Percentiles rank a stretch among this genome's conserved stretches.
phyloP scores from a whole-genome alignment of 2,797 vertebrate species.

The Tarsius wallacei region DNA sequence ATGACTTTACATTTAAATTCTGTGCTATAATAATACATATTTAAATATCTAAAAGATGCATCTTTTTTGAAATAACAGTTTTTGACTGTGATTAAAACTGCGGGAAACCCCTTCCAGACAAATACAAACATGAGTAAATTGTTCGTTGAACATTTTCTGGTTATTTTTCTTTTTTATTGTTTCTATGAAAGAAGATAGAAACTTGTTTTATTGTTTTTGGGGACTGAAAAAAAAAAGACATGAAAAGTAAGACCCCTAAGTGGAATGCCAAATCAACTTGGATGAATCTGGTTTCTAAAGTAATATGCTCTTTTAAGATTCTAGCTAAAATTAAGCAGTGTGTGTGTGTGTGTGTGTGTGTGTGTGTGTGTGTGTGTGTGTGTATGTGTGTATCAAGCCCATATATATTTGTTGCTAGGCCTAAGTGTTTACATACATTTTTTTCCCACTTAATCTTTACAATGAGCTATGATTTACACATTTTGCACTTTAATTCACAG shows the following conservation, averaged over 20 bases:
- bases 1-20: constrained; percentile 40
- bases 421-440: neutral
- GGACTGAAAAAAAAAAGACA: neutral
- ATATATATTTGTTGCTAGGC: neutral
- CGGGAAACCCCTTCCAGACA: constrained; percentile 39
- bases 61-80: constrained; percentile 72
- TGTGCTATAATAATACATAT: constrained; percentile 58
- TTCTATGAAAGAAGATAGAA: constrained; percentile 64
- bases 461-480: neutral
- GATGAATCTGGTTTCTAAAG: constrained; percentile 17
- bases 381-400: neutral
- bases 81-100: constrained; percentile 71
- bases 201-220: constrained; percentile 57
- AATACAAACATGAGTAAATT: constrained; percentile 64
- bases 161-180: constrained; percentile 51
- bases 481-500: neutral
- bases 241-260: neutral
- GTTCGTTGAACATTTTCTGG: constrained; percentile 52
- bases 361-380: neutral
- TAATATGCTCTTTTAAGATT: neutral
- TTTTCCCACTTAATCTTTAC: constrained; percentile 2
- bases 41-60: constrained; percentile 76
- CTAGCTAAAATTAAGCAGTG: neutral
- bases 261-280: neutral
- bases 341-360: neutral